phyloP scores from a whole-genome alignment of 2,797 vertebrate species.

The Artibeus jamaicensis region DNA sequence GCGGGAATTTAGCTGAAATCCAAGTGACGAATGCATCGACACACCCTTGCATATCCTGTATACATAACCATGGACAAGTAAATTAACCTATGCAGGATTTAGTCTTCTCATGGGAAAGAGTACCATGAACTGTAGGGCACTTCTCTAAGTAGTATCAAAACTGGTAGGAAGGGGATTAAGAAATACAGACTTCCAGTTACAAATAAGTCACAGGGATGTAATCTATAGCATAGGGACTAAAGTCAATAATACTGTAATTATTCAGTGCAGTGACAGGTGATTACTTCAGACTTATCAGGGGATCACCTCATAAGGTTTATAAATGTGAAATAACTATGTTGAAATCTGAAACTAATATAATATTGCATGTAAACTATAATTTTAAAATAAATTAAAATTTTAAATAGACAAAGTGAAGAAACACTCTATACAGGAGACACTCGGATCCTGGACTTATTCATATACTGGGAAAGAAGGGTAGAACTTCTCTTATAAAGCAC shows the following conservation, averaged over 20 bases:
- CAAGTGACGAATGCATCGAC: background rate
- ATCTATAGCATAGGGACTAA: background rate
- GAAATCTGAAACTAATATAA: background rate
- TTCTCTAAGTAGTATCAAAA: background rate
- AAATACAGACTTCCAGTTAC: background rate
- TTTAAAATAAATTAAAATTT: background rate
- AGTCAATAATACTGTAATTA: background rate
- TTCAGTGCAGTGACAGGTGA: background rate
- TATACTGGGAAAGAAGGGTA: background rate
- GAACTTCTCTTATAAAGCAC: constrained; percentile 11
- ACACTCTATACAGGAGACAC: background rate
- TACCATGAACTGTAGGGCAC: background rate
- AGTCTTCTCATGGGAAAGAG: background rate
- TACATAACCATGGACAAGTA: background rate
- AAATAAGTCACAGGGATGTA: background rate
- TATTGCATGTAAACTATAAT: background rate
- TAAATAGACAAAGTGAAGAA: background rate
- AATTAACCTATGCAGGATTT: background rate
- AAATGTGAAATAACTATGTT: background rate
- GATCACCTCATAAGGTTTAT: background rate
- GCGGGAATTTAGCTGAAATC: background rate
- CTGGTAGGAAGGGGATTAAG: background rate
- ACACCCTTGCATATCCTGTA: background rate
- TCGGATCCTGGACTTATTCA: background rate
- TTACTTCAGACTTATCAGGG: background rate